A percentile compares a stretch with the other conserved stretches of the same genome.
These are phyloP conservation scores for Thomomys bottae DNA, from an alignment of 2,113 vertebrate genomes.

Conservation along the genomic window DNA sequence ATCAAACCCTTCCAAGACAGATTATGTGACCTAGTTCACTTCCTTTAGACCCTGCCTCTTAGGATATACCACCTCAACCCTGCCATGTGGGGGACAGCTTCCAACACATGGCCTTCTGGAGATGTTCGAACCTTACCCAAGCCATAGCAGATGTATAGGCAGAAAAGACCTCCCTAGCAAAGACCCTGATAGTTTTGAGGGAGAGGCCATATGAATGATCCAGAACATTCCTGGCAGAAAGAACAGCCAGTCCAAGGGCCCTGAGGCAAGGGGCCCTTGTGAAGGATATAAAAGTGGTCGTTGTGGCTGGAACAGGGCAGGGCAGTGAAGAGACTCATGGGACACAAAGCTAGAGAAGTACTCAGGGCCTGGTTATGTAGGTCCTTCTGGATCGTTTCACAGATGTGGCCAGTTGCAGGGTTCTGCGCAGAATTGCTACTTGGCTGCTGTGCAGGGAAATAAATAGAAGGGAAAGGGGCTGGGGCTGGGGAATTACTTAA, in stretches of 20 bases:
- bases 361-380: rapidly evolving
- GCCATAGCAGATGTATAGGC: background rate
- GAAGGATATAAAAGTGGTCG: background rate
- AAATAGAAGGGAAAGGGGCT: background rate
- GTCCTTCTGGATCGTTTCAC: background rate
- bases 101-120: background rate
- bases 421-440: background rate
- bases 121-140: background rate
- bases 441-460: background rate
- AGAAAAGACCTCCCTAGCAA: background rate
- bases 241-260: background rate
- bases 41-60: background rate
- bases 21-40: background rate
- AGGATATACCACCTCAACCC: background rate
- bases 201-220: background rate
- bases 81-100: no score
- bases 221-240: background rate
- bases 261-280: background rate
- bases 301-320: background rate
- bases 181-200: background rate
- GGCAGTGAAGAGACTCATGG: no score
- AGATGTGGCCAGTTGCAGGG: background rate
- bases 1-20: background rate
- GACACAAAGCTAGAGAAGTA: background rate
- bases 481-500: background rate